A percentile compares a stretch with the other conserved stretches of the same genome.
These are phyloP conservation scores for Ornithorhynchus anatinus DNA, from an alignment of 2,113 vertebrate species.

Conservation along the genomic window DNA sequence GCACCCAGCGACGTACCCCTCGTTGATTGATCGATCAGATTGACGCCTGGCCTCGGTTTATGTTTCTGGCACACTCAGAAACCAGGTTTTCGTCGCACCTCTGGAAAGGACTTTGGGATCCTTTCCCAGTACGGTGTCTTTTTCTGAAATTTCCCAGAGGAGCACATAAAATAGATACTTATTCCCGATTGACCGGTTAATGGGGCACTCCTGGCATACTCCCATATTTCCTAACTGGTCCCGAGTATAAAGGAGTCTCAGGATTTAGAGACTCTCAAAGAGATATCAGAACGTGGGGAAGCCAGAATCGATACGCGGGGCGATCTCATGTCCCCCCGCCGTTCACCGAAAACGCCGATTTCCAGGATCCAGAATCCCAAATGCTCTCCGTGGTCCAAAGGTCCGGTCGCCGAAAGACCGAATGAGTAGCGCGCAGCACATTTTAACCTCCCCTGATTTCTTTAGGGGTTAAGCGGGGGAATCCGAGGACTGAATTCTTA, in stretches of 20 bases:
- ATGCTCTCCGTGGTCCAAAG: not conserved
- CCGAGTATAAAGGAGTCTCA: not conserved
- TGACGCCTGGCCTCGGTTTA: no score
- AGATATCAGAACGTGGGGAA: conserved; percentile 1
- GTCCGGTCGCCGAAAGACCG: not conserved
- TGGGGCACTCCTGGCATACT: not conserved
- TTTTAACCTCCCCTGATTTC: conserved; percentile 6
- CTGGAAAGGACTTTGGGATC: no score
- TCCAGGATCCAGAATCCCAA: not conserved
- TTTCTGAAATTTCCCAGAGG: conserved; percentile 9
- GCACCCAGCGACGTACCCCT: no score
- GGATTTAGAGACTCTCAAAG: not conserved
- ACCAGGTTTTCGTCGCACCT: no score
- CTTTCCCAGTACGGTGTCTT: not conserved
- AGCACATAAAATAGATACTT: not conserved
- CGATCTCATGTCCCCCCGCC: not conserved
- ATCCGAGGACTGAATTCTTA: not conserved
- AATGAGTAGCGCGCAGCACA: not conserved
- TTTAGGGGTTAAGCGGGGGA: conserved; percentile 7
- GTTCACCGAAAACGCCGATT: conserved; percentile 7
- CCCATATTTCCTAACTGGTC: conserved; percentile 3
- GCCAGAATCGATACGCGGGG: not conserved
- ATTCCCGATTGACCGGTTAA: not conserved
- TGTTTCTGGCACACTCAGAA: no score
- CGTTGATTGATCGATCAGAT: no score